phyloP scores from a whole-genome alignment of 2,113 vertebrate species.

The Callocephalon fimbriatum region DNA sequence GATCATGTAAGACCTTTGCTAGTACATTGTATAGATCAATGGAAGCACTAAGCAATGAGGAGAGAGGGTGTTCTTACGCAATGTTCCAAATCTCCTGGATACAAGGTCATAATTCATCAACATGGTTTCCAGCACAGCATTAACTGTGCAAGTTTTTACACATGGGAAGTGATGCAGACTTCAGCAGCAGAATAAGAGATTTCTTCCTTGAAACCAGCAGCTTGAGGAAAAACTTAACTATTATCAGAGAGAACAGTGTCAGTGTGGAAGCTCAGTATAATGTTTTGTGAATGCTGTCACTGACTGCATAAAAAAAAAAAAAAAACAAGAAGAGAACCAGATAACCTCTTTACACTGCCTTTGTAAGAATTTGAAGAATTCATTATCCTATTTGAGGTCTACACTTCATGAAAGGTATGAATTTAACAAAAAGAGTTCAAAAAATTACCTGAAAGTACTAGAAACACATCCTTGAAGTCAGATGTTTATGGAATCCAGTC shows the following conservation, averaged over 20 bases:
- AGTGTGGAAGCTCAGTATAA: neutral
- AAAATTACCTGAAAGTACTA: neutral
- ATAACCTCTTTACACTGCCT: neutral
- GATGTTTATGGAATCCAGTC: neutral
- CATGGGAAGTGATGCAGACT: neutral
- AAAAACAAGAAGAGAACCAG: neutral
- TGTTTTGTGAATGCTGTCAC: neutral
- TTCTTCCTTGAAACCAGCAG: neutral
- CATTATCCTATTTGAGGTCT: neutral
- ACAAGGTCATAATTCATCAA: neutral
- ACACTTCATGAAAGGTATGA: neutral
- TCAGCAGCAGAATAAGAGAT: neutral
- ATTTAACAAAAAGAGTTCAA: neutral
- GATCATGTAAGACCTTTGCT: neutral
- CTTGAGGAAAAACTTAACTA: neutral
- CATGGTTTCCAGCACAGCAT: neutral
- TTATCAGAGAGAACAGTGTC: neutral
- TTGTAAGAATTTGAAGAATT: neutral
- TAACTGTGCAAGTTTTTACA: neutral
- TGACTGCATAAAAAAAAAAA: neutral
- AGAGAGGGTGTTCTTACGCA: neutral
- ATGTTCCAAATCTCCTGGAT: neutral
- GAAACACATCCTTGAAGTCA: neutral
- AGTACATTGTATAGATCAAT: neutral
- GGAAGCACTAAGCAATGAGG: neutral